These are phyloP conservation scores for Anthonomus grandis DNA, from an alignment of 1,140 invertebrate genomes.

Conservation along the genomic window DNA sequence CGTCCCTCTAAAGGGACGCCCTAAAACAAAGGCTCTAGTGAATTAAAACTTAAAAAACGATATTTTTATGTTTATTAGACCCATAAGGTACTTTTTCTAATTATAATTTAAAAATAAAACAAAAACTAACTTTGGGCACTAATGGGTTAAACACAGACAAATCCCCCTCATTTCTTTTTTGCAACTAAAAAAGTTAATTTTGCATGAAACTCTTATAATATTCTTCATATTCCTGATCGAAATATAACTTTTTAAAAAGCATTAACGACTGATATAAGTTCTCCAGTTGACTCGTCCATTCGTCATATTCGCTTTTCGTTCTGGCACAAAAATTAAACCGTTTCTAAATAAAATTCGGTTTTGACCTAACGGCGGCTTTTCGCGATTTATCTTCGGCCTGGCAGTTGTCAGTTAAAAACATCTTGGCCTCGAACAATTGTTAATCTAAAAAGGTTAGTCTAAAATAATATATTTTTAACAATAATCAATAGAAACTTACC, in stretches of 20 bases:
- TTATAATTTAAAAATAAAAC: too few species aligned
- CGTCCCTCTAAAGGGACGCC: too few species aligned
- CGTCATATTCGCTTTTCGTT: neutral
- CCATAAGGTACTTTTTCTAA: too few species aligned
- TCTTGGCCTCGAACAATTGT: slow-evolving; percentile 14
- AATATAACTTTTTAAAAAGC: slow-evolving; percentile 13
- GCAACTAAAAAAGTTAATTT: too few species aligned
- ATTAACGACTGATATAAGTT: slow-evolving; percentile 1
- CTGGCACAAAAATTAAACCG: slow-evolving; percentile 10
- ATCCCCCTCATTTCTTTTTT: too few species aligned
- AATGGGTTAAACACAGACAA: too few species aligned
- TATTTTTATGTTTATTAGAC: too few species aligned
- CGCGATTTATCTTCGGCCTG: neutral
- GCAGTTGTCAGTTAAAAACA: slow-evolving; percentile 18
- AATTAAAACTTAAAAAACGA: too few species aligned
- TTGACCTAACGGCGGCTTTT: neutral
- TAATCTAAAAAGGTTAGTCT: neutral
- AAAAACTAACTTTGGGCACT: too few species aligned
- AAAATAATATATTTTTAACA: neutral
- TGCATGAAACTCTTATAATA: too few species aligned
- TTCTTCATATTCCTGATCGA: too few species aligned
- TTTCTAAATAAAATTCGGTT: slow-evolving; percentile 3
- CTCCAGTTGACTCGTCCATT: slow-evolving; percentile 15
- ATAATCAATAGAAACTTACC: neutral
- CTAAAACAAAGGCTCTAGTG: too few species aligned